A percentile compares a stretch with the other conserved stretches of the same genome.
Conservation (phyloP, 1,140 invertebrate genomes). For the Galleria mellonella region DNA sequence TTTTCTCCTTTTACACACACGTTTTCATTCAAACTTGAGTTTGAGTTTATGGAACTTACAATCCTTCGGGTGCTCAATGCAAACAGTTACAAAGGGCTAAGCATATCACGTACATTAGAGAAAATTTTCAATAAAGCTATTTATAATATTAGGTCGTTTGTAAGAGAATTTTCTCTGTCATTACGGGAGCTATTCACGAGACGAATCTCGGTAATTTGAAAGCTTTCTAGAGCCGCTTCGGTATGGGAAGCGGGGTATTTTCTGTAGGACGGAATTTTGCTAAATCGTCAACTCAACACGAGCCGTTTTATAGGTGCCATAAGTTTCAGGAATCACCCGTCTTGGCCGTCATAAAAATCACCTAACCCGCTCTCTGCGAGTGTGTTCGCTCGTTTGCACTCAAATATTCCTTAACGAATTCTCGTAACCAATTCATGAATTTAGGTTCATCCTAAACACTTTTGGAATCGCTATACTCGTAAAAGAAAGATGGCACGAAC, state of each 20-base stretch:
- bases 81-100: no score
- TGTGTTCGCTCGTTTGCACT: constrained; percentile 12
- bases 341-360: constrained; percentile 57
- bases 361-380: constrained; percentile 23
- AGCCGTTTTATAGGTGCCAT: constrained; percentile 58
- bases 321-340: constrained; percentile 50
- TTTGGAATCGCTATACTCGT: constrained; percentile 1
- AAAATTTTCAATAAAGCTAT: constrained; percentile 16
- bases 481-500: constrained; percentile 6
- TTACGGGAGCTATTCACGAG: constrained; percentile 51
- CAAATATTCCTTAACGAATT: constrained; percentile 3
- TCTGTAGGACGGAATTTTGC: constrained; percentile 38
- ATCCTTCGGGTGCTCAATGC: no score
- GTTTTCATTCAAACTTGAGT: no score
- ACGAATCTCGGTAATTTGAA: constrained; percentile 60
- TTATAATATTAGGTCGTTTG: constrained; percentile 28
- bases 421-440: constrained; percentile 2
- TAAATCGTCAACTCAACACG: constrained; percentile 60
- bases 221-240: constrained; percentile 38
- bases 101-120: no score
- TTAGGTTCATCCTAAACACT: neutral
- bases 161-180: constrained; percentile 52
- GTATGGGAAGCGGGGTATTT: constrained; percentile 20
- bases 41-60: no score
- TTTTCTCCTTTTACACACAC: no score